Evolutionary conservation across 2,888 invertebrate species (phyloP).

Genomic region (Dasypolia templi): DNA sequence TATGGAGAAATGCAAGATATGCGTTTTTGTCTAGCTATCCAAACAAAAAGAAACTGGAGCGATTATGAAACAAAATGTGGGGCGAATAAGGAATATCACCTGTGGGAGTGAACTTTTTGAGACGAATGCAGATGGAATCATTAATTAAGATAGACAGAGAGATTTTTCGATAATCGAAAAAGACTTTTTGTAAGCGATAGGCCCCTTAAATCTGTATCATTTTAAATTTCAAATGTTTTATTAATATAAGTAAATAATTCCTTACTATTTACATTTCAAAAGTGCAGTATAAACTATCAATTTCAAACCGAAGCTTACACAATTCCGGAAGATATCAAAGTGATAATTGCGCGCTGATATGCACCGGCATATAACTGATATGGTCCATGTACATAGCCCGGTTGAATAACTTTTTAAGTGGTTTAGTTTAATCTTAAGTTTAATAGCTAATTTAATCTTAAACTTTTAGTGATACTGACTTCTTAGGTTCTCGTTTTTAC

Average conservation of each 20-base stretch:
- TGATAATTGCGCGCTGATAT: constrained; percentile 57
- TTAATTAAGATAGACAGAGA: not conserved
- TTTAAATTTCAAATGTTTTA: not conserved
- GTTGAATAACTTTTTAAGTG: constrained; percentile 47
- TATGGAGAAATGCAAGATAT: not conserved
- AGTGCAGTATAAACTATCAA: not conserved
- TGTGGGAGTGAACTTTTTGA: not conserved
- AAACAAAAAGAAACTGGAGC: too few species aligned
- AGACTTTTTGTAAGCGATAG: not conserved
- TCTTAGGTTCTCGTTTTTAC: constrained; percentile 24
- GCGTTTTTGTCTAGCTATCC: too few species aligned
- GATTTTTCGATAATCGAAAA: not conserved
- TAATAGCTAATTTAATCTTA: constrained; percentile 25
- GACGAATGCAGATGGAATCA: not conserved
- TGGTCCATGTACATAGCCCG: constrained; percentile 21
- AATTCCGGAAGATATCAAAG: constrained; percentile 60
- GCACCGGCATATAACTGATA: constrained; percentile 52
- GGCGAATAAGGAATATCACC: not conserved
- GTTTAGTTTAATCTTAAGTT: constrained; percentile 36
- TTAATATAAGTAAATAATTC: not conserved
- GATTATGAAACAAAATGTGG: not conserved
- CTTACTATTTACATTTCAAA: not conserved
- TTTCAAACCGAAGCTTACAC: constrained; percentile 16
- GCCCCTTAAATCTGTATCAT: not conserved
- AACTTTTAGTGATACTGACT: constrained; percentile 13